Conservation (phyloP, 2,113 vertebrate genomes). For the Okapia johnstoni region DNA sequence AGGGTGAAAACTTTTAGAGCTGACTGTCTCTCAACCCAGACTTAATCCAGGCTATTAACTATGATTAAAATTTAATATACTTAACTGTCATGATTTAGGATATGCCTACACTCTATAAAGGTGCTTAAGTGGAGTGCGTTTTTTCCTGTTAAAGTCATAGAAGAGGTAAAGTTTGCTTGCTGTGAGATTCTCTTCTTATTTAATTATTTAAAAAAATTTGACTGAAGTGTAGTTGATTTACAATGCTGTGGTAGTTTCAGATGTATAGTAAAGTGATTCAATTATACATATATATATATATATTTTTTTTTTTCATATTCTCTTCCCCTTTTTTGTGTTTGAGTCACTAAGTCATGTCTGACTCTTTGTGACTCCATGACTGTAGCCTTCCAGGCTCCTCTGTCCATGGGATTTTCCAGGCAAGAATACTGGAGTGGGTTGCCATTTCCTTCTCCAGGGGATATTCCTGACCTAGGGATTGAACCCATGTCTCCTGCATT, state of each 20-base stretch:
- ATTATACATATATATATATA: background rate
- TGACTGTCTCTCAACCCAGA: constrained; percentile 26
- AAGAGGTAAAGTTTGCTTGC: background rate
- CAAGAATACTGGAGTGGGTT: background rate
- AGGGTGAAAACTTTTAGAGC: constrained; percentile 30
- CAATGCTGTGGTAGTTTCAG: background rate
- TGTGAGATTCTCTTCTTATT: background rate
- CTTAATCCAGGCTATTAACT: constrained; percentile 42
- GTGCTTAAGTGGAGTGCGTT: background rate
- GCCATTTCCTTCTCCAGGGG: background rate
- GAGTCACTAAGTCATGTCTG: background rate
- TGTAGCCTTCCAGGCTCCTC: background rate
- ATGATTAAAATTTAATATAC: background rate
- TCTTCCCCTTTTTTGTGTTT: background rate
- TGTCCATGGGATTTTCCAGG: background rate
- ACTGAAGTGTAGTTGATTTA: background rate
- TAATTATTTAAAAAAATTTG: background rate
- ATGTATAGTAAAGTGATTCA: background rate
- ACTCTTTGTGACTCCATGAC: background rate
- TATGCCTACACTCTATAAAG: background rate
- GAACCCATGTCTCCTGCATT: background rate
- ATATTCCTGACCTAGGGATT: background rate
- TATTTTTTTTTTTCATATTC: background rate
- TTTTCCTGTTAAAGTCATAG: background rate
- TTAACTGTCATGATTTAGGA: constrained; percentile 7